phyloP scores from a whole-genome alignment of 2,888 invertebrate species.

The Amitus sp. region DNA sequence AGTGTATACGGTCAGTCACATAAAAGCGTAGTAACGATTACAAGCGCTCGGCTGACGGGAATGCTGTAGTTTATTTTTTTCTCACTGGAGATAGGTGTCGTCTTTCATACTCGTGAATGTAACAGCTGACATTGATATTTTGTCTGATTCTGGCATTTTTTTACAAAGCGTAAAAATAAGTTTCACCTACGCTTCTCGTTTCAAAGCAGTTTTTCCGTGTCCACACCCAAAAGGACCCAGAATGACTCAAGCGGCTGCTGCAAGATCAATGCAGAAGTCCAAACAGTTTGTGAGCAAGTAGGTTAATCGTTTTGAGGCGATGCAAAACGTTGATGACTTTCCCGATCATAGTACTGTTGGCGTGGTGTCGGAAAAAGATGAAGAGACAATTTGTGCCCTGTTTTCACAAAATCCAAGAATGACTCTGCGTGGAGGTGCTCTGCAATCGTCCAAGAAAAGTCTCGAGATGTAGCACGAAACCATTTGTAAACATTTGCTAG shows the following conservation, averaged over 20 bases:
- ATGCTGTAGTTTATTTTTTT: background rate
- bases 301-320: constrained; percentile 24
- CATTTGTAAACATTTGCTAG: constrained; percentile 10
- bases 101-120: background rate
- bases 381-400: constrained; percentile 12
- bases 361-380: constrained; percentile 14
- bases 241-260: constrained; percentile 12
- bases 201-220: constrained; percentile 6
- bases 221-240: constrained; percentile 11
- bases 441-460: constrained; percentile 13
- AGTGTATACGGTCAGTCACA: background rate
- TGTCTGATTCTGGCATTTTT: background rate
- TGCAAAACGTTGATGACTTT: constrained; percentile 29
- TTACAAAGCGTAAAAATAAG: background rate
- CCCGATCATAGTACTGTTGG: constrained; percentile 17
- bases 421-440: constrained; percentile 11
- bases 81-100: background rate
- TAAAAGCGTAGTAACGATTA: background rate
- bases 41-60: background rate
- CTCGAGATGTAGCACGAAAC: constrained; percentile 19
- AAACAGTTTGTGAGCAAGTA: constrained; percentile 26
- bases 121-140: background rate
- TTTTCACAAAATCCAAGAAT: constrained; percentile 14
- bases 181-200: background rate
- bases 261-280: constrained; percentile 22